A percentile compares a stretch with the other conserved stretches of the same genome.
phyloP scores from a whole-genome alignment of 2,888 invertebrate species.

The Caenorhabditis sp. region DNA sequence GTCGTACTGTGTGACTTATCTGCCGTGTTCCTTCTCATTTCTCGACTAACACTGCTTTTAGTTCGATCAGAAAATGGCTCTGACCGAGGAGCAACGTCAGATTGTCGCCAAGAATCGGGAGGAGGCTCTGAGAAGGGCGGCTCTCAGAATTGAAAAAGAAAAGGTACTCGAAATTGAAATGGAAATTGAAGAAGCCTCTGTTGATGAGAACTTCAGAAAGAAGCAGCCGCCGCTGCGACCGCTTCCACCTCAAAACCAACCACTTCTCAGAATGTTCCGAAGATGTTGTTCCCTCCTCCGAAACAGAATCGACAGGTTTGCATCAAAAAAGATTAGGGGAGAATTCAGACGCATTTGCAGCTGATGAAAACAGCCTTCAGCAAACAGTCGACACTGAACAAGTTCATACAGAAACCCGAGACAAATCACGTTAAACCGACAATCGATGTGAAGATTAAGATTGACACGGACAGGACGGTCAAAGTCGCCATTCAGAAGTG shows the following conservation, averaged over 20 bases:
- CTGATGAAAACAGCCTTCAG: conserved; percentile 30
- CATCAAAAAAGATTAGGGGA: no score
- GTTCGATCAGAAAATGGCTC: conserved; percentile 15
- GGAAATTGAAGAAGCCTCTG: neutral
- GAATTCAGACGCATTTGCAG: conserved; percentile 8
- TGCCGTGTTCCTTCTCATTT: neutral
- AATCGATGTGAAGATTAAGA: conserved; percentile 39
- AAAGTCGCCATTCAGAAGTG: neutral
- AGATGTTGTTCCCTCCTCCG: neutral
- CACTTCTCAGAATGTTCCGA: no score
- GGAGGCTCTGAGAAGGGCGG: conserved; percentile 60
- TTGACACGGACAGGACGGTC: conserved; percentile 19
- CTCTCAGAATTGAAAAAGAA: conserved; percentile 33
- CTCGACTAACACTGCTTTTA: neutral
- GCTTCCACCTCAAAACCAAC: neutral
- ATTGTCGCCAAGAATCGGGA: conserved; percentile 64
- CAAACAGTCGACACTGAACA: conserved; percentile 33
- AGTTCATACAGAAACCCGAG: conserved; percentile 20
- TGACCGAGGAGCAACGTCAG: conserved; percentile 64
- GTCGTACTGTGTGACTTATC: neutral
- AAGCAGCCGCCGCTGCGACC: neutral
- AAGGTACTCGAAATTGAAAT: conserved; percentile 17
- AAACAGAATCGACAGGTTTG: conserved; percentile 1
- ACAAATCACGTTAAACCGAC: conserved; percentile 22
- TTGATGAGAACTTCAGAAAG: neutral